These are phyloP conservation scores for Tapirus terrestris DNA, from an alignment of 2,113 vertebrate genomes.

Conservation along the genomic window DNA sequence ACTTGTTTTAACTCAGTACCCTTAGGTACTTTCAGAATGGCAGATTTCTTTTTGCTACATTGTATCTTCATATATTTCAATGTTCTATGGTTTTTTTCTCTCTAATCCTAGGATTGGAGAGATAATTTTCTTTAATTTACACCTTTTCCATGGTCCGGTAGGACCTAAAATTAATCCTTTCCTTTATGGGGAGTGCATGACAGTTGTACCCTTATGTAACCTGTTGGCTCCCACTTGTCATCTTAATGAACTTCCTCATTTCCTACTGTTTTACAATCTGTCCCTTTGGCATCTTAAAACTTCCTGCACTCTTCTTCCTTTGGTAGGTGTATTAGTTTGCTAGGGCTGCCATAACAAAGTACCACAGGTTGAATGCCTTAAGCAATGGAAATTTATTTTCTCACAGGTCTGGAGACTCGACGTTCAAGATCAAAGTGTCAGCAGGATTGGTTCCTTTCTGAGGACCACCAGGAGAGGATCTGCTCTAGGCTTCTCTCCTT, in stretches of 20 bases:
- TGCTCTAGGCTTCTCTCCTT: background rate
- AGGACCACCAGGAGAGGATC: background rate
- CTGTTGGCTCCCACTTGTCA: slow-evolving; percentile 69
- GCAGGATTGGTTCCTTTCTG: background rate
- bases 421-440: background rate
- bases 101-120: background rate
- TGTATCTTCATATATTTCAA: background rate
- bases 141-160: slow-evolving; percentile 71
- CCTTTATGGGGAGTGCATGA: slow-evolving; percentile 12
- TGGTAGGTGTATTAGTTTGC: background rate
- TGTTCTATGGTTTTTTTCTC: background rate
- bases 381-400: background rate
- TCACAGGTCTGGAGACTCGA: background rate
- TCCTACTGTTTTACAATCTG: slow-evolving; percentile 77
- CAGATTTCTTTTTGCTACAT: slow-evolving; percentile 42
- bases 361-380: background rate
- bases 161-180: slow-evolving; percentile 74
- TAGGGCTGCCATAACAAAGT: background rate
- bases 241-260: slow-evolving; percentile 74
- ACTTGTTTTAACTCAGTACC: slow-evolving; percentile 10
- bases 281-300: slow-evolving; percentile 66
- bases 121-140: slow-evolving; percentile 71
- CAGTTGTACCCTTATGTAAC: slow-evolving; percentile 70
- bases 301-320: slow-evolving; percentile 39
- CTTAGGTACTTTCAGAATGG: background rate